phyloP scores from a whole-genome alignment of 92 coral and sea anemone species.

The Porites lobata region DNA sequence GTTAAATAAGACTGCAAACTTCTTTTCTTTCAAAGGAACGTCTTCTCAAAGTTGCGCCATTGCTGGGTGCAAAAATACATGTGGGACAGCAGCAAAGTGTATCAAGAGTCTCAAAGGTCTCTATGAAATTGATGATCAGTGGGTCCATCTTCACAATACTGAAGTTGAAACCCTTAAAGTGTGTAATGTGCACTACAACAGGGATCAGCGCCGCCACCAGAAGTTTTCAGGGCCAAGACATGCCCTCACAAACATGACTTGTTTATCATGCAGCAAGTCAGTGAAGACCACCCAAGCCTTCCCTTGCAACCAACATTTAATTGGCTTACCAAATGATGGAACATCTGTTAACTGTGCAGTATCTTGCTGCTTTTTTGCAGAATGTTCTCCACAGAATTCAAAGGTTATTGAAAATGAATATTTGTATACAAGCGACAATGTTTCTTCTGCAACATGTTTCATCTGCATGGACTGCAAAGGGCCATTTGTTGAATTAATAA shows the following conservation, averaged over 20 bases:
- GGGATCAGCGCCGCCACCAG: neutral
- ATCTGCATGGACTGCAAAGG: no score
- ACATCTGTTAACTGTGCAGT: neutral
- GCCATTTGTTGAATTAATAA: no score
- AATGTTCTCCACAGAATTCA: no score
- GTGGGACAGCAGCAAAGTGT: neutral
- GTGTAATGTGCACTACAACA: conserved; percentile 1
- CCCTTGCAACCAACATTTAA: neutral
- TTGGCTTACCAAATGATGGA: neutral
- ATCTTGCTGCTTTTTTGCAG: no score
- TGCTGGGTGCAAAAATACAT: conserved; percentile 11
- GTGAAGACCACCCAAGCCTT: neutral
- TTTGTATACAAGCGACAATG: no score
- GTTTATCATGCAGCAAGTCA: neutral
- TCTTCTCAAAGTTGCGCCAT: neutral
- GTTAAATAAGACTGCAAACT: no score
- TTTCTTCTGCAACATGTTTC: no score
- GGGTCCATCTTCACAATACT: neutral
- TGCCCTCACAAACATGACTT: neutral
- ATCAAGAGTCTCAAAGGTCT: neutral
- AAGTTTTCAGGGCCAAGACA: neutral
- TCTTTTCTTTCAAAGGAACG: no score
- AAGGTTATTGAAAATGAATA: no score
- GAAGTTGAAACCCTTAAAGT: neutral
- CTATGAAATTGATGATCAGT: neutral